phyloP scores from a whole-genome alignment of 2,797 vertebrate genomes.

The Falco berigora region DNA sequence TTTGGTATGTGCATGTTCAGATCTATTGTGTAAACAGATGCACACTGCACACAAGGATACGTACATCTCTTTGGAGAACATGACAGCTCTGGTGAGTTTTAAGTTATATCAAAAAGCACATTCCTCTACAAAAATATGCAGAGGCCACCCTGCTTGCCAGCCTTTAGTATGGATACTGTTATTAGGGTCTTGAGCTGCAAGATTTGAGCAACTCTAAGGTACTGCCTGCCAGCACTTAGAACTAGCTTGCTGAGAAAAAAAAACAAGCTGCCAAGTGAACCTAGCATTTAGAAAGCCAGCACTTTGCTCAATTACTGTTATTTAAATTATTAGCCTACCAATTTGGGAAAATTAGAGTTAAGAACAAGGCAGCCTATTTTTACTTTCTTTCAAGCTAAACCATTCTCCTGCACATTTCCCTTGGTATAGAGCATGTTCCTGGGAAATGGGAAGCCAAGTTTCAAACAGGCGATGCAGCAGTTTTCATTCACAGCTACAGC shows the following conservation, averaged over 20 bases:
- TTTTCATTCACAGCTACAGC: not conserved
- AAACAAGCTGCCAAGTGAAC: slow-evolving; percentile 23
- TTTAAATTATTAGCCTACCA: slow-evolving; percentile 50
- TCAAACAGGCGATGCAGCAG: not conserved
- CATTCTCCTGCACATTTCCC: not conserved
- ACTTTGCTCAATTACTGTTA: slow-evolving; percentile 50
- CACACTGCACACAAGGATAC: not conserved
- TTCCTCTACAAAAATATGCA: not conserved
- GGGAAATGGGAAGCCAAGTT: not conserved
- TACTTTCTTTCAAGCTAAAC: not conserved
- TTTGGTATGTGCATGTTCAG: not conserved
- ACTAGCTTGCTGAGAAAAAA: slow-evolving; percentile 10
- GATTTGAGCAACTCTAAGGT: not conserved
- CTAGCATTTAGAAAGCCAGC: slow-evolving; percentile 41
- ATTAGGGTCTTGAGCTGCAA: slow-evolving; percentile 14
- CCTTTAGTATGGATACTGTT: not conserved
- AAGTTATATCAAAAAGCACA: not conserved
- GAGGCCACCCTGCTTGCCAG: not conserved
- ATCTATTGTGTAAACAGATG: not conserved
- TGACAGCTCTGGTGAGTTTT: not conserved
- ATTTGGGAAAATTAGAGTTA: slow-evolving; percentile 37
- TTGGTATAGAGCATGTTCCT: not conserved
- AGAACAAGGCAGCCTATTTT: slow-evolving; percentile 33
- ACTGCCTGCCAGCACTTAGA: not conserved
- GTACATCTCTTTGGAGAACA: not conserved